These are phyloP conservation scores for Telmatochromis sp. DNA, from an alignment of 2,113 vertebrate species.

Conservation along the genomic window DNA sequence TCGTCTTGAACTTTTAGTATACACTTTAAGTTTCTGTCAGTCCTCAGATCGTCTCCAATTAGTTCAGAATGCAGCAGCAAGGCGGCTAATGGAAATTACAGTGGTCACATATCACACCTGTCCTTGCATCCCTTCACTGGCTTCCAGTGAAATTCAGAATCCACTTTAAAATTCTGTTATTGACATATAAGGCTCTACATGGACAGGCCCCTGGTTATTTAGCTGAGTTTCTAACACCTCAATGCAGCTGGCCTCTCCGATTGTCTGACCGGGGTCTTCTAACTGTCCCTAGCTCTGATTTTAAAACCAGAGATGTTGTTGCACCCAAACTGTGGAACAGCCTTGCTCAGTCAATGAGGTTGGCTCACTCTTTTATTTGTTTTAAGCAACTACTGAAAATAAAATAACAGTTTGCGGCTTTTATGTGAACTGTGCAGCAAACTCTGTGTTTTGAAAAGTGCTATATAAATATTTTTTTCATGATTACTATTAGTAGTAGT, in stretches of 20 bases:
- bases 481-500: not conserved
- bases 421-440: not conserved
- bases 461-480: fast-evolving
- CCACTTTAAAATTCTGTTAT: not conserved
- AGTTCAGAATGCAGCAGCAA: not conserved
- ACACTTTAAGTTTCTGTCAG: not conserved
- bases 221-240: not conserved
- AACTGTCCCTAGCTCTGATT: not conserved
- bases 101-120: not conserved
- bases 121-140: not conserved
- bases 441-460: not conserved
- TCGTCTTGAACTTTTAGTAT: not conserved
- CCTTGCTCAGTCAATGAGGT: not conserved
- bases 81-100: fast-evolving
- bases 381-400: not conserved
- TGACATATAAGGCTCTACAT: not conserved
- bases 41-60: not conserved
- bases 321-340: not conserved
- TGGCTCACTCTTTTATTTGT: not conserved
- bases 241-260: not conserved
- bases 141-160: not conserved
- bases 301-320: not conserved
- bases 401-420: not conserved
- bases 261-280: not conserved
- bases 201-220: not conserved